phyloP scores from a whole-genome alignment of 2,888 invertebrate genomes.

The Hedya salicella region DNA sequence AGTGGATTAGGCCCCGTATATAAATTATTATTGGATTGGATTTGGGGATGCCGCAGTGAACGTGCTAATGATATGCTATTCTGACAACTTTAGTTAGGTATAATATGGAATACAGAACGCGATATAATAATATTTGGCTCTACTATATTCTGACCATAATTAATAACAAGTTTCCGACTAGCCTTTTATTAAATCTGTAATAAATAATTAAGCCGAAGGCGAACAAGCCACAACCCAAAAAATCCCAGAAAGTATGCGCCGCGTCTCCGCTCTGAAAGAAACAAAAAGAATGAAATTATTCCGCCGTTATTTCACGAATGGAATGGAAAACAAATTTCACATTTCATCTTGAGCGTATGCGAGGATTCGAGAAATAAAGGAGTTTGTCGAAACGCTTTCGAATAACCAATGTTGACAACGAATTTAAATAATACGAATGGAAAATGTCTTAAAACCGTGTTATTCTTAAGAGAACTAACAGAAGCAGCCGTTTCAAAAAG shows the following conservation, averaged over 20 bases:
- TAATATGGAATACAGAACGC: too few relatives aligned
- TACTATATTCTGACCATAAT: too few relatives aligned
- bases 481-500: too few relatives aligned
- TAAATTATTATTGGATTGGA: too few relatives aligned
- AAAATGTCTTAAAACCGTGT: too few relatives aligned
- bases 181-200: neutral
- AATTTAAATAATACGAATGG: slow-evolving; percentile 33
- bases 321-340: slow-evolving; percentile 43
- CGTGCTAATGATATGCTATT: too few relatives aligned
- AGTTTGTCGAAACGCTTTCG: slow-evolving; percentile 31
- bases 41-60: too few relatives aligned
- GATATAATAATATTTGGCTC: too few relatives aligned
- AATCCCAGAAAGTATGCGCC: slow-evolving; percentile 8
- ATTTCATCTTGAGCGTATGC: slow-evolving; percentile 40
- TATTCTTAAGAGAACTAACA: too few relatives aligned
- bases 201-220: neutral
- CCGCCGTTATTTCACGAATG: slow-evolving; percentile 23
- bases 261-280: slow-evolving; percentile 25
- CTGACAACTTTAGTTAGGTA: too few relatives aligned
- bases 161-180: too few relatives aligned
- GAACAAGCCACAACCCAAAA: neutral
- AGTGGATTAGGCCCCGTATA: too few relatives aligned
- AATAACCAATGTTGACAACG: slow-evolving; percentile 31
- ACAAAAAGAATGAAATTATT: slow-evolving; percentile 38
- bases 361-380: slow-evolving; percentile 20